These are phyloP conservation scores for Lepus americanus DNA, from an alignment of 2,113 vertebrate genomes.

Conservation along the genomic window DNA sequence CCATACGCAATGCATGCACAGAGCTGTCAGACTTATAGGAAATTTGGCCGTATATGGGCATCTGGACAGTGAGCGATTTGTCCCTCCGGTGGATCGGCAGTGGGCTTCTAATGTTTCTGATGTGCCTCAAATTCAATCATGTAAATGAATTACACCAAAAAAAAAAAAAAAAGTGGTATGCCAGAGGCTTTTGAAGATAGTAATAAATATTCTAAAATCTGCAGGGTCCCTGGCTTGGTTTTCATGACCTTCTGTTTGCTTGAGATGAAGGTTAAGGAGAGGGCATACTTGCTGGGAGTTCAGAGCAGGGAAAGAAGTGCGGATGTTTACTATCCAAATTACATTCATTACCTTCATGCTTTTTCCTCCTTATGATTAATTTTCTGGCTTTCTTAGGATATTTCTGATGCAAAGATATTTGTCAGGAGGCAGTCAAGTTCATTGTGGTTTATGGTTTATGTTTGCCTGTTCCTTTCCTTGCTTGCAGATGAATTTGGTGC, in stretches of 20 bases:
- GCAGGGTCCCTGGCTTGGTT: constrained; percentile 79
- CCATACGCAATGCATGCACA: constrained; percentile 90
- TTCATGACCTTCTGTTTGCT: constrained; percentile 82
- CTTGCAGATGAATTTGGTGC: not conserved
- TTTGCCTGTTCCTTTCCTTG: not conserved
- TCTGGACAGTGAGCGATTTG: constrained; percentile 87
- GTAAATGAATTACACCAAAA: constrained; percentile 82
- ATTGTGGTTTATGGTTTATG: constrained; percentile 43
- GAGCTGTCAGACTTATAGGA: constrained; percentile 91
- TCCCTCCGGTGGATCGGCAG: constrained; percentile 75
- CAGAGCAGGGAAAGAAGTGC: constrained; percentile 78
- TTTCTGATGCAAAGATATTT: constrained; percentile 63
- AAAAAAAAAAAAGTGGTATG: constrained; percentile 45
- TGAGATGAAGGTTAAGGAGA: constrained; percentile 80
- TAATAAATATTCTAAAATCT: constrained; percentile 84
- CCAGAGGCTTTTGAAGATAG: constrained; percentile 81
- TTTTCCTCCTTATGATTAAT: constrained; percentile 81
- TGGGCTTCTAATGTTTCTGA: constrained; percentile 78
- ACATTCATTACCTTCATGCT: constrained; percentile 80
- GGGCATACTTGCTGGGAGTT: constrained; percentile 62
- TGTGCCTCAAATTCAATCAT: constrained; percentile 76
- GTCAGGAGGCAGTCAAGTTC: constrained; percentile 35
- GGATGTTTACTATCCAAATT: constrained; percentile 79
- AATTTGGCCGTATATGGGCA: constrained; percentile 94
- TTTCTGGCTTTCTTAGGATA: constrained; percentile 71